Conservation (phyloP, 1,140 invertebrate genomes). For the Mylabris phalerata region DNA sequence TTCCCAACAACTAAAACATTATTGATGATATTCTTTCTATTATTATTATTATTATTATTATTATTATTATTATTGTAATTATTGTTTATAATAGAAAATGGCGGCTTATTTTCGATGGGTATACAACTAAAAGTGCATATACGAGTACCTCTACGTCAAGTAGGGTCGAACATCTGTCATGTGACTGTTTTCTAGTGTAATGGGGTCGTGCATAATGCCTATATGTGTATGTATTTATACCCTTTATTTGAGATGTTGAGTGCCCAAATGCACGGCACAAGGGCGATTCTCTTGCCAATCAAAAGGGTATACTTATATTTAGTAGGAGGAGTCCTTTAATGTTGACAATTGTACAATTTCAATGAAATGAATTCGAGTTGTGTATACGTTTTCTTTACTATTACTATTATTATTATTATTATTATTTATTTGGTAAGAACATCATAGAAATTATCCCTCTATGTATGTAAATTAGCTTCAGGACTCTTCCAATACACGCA, state of each 20-base stretch:
- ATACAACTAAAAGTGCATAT: constrained; percentile 3
- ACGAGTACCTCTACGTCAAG: constrained; percentile 1
- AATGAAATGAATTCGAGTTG: constrained; percentile 20
- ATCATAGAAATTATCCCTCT: constrained; percentile 4
- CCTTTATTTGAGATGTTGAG: constrained; percentile 25
- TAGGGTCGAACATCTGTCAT: constrained; percentile 23
- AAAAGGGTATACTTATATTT: constrained; percentile 29
- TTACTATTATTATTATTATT: not conserved
- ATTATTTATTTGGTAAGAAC: not conserved
- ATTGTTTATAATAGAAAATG: constrained; percentile 1
- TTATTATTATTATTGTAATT: too few relatives aligned
- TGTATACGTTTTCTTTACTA: too few relatives aligned
- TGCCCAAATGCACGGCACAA: constrained; percentile 22
- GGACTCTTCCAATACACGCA: constrained; percentile 10
- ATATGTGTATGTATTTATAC: constrained; percentile 1
- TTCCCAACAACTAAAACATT: not conserved
- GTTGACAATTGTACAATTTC: constrained; percentile 28
- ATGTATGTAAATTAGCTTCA: constrained; percentile 13
- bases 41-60: too few relatives aligned
- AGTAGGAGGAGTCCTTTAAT: constrained; percentile 30
- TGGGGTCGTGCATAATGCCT: constrained; percentile 20
- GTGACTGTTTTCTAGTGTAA: constrained; percentile 19
- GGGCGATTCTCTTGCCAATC: constrained; percentile 33
- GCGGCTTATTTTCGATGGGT: not conserved
- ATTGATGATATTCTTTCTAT: not conserved